Conservation (phyloP, 1,140 invertebrate species). For the Subanguina moxae region DNA sequence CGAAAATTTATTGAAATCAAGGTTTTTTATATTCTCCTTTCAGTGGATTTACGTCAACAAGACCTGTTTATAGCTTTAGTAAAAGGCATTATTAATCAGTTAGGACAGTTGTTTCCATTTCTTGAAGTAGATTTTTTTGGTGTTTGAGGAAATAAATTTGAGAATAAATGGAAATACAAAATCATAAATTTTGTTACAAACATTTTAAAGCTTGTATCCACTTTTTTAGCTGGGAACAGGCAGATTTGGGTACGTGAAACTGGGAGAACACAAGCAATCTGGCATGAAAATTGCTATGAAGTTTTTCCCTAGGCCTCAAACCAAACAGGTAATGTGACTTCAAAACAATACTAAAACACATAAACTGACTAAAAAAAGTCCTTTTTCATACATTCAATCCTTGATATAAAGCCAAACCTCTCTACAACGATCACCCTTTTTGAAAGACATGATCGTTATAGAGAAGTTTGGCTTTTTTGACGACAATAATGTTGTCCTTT, state of each 20-base stretch:
- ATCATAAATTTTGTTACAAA: not conserved
- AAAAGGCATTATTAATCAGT: not conserved
- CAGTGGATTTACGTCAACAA: not conserved
- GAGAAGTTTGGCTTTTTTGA: too few relatives aligned
- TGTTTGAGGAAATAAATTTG: not conserved
- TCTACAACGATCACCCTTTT: too few relatives aligned
- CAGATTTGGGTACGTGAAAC: conserved; percentile 53
- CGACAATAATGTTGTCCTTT: too few relatives aligned
- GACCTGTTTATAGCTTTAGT: not conserved
- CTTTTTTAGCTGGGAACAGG: conserved; percentile 51
- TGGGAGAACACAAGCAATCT: conserved; percentile 53
- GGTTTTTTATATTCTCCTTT: not conserved
- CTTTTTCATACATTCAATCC: too few relatives aligned
- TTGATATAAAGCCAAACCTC: too few relatives aligned
- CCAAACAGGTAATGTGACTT: conserved; percentile 54
- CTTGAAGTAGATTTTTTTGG: conserved; percentile 1
- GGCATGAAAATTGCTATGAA: conserved; percentile 49
- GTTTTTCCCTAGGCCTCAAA: conserved; percentile 51
- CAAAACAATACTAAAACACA: too few relatives aligned
- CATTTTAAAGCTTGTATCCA: not conserved
- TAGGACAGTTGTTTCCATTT: not conserved
- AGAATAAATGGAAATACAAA: conserved; percentile 2
- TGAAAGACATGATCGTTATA: too few relatives aligned
- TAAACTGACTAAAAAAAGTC: too few relatives aligned
- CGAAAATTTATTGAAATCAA: not conserved